Base-by-base conservation (phyloP, 1,140 invertebrate genomes). In the Caenorhabditis brenneri region DNA sequence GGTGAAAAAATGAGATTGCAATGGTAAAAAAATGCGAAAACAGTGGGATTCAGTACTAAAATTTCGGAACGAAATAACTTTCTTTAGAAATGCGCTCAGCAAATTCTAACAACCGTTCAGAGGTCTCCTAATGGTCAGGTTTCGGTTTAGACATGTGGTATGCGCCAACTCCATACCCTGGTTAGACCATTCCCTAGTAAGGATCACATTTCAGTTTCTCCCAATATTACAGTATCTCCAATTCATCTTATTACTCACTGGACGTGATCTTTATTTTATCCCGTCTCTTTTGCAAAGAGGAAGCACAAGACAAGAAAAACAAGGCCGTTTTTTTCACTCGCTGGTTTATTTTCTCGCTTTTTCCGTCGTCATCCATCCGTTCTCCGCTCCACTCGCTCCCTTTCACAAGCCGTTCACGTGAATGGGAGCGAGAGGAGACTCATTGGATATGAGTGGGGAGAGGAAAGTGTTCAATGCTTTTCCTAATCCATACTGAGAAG, bases 351-450 rank as follows among this genome's bases (percentile, higher is more conserved):
- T 39, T 31, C 46, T 19, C 6, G 9, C 42, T 48, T 31, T 79
- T 29, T 83, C 79, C 6, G 29, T 78, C 15, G 24, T 46, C 81
- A 31, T 48, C 36, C 24, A 33, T 42, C 58, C 81, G 82, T 46
- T 84, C 82, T 60, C 82, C 22, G 33, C 60, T 39, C 81, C 22
- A 19, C 49, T 27, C 33, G 33, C 81, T 78, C 60, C 53, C 27
- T 46, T 65, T 79, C 48, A 58, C 79, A 55, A 33, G 39, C 1
- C 2, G 16, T 84, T 80, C 55, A 81, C 36, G 51, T 58, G 55
- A 42, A 79, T 24, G 74, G n/a, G 31, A 39, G 48, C n/a, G 39
- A 42, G 39, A 9, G 33, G 27, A 1, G 29, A 3, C 53, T 42
- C 29, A 12, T 5, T 33, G 29, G 27, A 22, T 22, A 65, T 22